phyloP scores from a whole-genome alignment of 1,140 invertebrate species.

The Orius laevigatus region DNA sequence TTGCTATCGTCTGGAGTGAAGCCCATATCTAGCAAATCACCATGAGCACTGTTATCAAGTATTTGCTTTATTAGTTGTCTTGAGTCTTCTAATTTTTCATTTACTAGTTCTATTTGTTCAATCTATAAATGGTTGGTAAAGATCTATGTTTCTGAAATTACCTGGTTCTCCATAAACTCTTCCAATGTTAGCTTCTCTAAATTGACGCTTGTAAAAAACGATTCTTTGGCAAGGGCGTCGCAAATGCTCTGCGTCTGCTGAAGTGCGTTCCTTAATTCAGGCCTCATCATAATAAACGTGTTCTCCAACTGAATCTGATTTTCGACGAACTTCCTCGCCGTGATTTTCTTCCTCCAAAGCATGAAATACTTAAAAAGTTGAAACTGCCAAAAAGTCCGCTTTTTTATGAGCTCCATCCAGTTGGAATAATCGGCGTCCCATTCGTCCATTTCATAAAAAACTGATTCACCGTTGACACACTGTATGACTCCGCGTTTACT shows the following conservation, averaged over 20 bases:
- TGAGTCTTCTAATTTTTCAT: too few species aligned
- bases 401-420: too few species aligned
- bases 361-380: slow-evolving; percentile 7
- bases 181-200: slow-evolving; percentile 3
- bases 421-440: too few species aligned
- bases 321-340: not conserved
- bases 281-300: slow-evolving; percentile 8
- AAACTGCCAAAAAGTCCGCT: slow-evolving; percentile 1
- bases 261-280: slow-evolving; percentile 5
- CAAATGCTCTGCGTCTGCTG: not conserved
- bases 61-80: slow-evolving; percentile 21
- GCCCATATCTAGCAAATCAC: slow-evolving; percentile 51
- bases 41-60: slow-evolving; percentile 48
- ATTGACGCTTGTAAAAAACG: not conserved
- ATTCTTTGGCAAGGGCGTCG: not conserved
- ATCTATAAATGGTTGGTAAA: too few species aligned
- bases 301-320: not conserved
- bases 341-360: slow-evolving; percentile 5
- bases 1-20: slow-evolving; percentile 46
- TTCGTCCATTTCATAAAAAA: too few species aligned
- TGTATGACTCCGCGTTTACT: too few species aligned
- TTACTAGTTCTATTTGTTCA: too few species aligned
- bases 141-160: too few species aligned
- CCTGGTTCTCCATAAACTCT: slow-evolving; percentile 1
- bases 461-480: too few species aligned